Conservation (phyloP, 2,888 invertebrate genomes). For the Drosophila meridionalis region DNA sequence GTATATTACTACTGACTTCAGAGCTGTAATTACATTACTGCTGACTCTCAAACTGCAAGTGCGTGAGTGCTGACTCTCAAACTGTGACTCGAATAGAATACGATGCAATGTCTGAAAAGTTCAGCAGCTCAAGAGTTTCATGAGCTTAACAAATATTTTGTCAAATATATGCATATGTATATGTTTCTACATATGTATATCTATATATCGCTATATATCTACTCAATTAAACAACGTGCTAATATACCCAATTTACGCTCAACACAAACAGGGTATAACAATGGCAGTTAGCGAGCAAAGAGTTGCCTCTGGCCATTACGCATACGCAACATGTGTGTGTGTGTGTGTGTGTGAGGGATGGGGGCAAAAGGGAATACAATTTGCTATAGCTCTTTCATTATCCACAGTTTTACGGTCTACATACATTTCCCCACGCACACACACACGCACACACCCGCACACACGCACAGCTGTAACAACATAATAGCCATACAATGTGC, state of each 20-base stretch:
- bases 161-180: too few species aligned
- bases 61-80: too few species aligned
- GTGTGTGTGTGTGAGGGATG: not conserved
- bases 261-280: slow-evolving; percentile 12
- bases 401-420: slow-evolving; percentile 80
- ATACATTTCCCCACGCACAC: slow-evolving; percentile 62
- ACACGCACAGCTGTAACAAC: slow-evolving; percentile 63
- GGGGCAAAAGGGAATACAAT: not conserved
- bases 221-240: not conserved
- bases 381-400: slow-evolving; percentile 53
- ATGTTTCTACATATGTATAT: too few species aligned
- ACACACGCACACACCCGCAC: slow-evolving; percentile 25
- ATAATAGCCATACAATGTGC: slow-evolving; percentile 68
- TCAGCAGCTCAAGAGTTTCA: too few species aligned
- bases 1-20: too few species aligned
- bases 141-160: too few species aligned
- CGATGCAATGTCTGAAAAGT: too few species aligned
- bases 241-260: not conserved
- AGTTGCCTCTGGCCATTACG: slow-evolving; percentile 65
- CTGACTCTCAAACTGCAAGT: too few species aligned
- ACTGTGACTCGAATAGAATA: too few species aligned
- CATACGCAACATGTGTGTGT: slow-evolving; percentile 52
- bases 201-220: too few species aligned
- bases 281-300: slow-evolving; percentile 28
- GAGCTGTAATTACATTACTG: too few species aligned